Evolutionary conservation across 2,888 invertebrate genomes (phyloP), one percentile per base, ranked within the genome.

Genomic region (Drosophila leonis): DNA sequence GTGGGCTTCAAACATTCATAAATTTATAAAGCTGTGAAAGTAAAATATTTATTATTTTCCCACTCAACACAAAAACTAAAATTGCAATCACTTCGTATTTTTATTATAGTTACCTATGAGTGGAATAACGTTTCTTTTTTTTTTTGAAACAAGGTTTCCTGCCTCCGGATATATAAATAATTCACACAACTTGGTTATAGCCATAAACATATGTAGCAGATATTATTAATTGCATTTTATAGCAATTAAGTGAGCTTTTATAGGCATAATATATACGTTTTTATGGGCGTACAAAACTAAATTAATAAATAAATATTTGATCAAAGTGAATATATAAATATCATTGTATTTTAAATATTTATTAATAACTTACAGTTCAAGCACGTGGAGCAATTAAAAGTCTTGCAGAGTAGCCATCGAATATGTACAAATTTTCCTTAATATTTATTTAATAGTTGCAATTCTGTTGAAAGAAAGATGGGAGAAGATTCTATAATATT

Each of bases 21-120:
- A 41, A 71, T 54, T 75, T 56, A 37, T 41, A 52, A 61, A 27
- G 41, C 55, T 44, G 49, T 57, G 57, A 55, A 44, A 60, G 35
- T 31, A 15, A 57, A 52, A 52, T 46, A 37, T 46, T 44, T 59
- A 44, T 49, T 20, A 37, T 41, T 49, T 67, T 24, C 12, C 24
- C 54, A 27, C 29, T 15, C 5, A 27, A 5, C n/a, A 37, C 18
- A 20, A 42, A 55, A 42, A 56, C 13, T n/a, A 33, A 33, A 54
- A 54, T 7, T 48, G 48, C n/a, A 12, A 18, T 48, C 29, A 48
- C 29, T 48, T 1, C 10, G n/a, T 48, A 48, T 48, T 29, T 6
- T 29, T 48, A 10, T 29, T 18, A 31, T 29, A 48, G 29, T 48
- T 12, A 48, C 29, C 31, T 31, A 12, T 52, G 33, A 33, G 33